A percentile compares a stretch with the other conserved stretches of the same genome.
phyloP scores from a whole-genome alignment of 1,140 invertebrate genomes.

The Phymastichus coffea region DNA sequence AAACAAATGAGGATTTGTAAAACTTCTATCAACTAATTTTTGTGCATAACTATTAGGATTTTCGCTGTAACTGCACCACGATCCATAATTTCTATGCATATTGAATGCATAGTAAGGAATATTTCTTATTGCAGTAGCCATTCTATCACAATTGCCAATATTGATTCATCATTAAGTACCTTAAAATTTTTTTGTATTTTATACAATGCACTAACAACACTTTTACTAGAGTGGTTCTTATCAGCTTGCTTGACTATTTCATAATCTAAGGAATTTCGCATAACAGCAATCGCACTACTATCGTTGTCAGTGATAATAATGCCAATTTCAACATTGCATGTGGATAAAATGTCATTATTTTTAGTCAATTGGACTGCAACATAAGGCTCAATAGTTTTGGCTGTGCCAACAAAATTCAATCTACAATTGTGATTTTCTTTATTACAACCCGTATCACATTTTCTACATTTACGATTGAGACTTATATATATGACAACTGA shows the following conservation, averaged over 20 bases:
- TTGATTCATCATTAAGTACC: slow-evolving; percentile 22
- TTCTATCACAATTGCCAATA: slow-evolving; percentile 12
- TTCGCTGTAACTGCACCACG: slow-evolving; percentile 26
- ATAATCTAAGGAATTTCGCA: slow-evolving; percentile 8
- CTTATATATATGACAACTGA: slow-evolving; percentile 26
- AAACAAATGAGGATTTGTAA: slow-evolving; percentile 16
- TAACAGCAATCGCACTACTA: too few species aligned
- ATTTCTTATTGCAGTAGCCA: slow-evolving; percentile 29
- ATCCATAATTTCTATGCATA: slow-evolving; percentile 24
- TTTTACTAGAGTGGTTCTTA: too few species aligned
- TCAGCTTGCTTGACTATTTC: slow-evolving; percentile 29
- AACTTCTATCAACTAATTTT: slow-evolving; percentile 16
- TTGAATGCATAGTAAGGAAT: slow-evolving; percentile 29
- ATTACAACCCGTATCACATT: slow-evolving; percentile 21
- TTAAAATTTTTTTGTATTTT: slow-evolving; percentile 25
- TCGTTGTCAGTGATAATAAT: slow-evolving; percentile 32
- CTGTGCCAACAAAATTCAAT: slow-evolving; percentile 29
- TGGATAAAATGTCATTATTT: slow-evolving; percentile 26
- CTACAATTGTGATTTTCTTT: slow-evolving; percentile 18
- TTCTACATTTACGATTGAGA: slow-evolving; percentile 28
- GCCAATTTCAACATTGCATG: too few species aligned
- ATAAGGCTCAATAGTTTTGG: too few species aligned
- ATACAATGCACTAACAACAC: slow-evolving; percentile 25
- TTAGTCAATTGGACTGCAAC: slow-evolving; percentile 9
- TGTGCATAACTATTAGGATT: slow-evolving; percentile 22